phyloP scores from a whole-genome alignment of 2,888 invertebrate genomes.

The Scaptomyza flava region DNA sequence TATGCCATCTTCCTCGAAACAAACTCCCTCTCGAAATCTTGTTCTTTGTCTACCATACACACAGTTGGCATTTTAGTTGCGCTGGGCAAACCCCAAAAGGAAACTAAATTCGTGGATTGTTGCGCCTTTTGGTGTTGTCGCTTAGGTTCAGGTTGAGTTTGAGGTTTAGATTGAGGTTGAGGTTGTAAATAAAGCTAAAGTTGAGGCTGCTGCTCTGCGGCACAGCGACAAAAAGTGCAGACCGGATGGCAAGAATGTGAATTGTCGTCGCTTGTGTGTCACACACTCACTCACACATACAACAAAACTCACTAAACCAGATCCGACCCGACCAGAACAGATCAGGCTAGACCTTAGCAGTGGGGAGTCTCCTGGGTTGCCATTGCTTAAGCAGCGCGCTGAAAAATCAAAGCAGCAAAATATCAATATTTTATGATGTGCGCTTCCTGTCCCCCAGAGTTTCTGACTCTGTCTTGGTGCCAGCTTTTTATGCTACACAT shows the following conservation, averaged over 20 bases:
- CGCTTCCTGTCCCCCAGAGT: constrained; percentile 65
- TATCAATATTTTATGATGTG: constrained; percentile 81
- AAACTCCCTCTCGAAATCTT: constrained; percentile 13
- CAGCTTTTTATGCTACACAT: constrained; percentile 28
- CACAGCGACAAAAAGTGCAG: constrained; percentile 52
- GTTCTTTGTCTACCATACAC: constrained; percentile 49
- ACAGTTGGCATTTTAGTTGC: constrained; percentile 71
- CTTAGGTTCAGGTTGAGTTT: constrained; percentile 32
- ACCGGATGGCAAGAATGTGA: constrained; percentile 63
- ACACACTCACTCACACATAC: constrained; percentile 9
- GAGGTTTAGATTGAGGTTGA: constrained; percentile 34
- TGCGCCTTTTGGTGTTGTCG: constrained; percentile 72
- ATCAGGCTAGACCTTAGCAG: constrained; percentile 22
- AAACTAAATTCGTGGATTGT: constrained; percentile 79
- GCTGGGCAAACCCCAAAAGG: constrained; percentile 60
- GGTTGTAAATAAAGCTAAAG: constrained; percentile 28
- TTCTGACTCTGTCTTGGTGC: constrained; percentile 30
- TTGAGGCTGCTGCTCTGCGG: constrained; percentile 23
- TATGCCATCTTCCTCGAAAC: constrained; percentile 18
- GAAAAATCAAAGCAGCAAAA: constrained; percentile 77
- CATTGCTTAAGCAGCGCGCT: constrained; percentile 74
- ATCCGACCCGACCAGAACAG: constrained; percentile 13
- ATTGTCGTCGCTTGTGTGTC: constrained; percentile 57
- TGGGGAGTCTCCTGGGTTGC: constrained; percentile 45
- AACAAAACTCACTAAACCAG: constrained; percentile 10